Evolutionary conservation across 2,888 invertebrate genomes (phyloP).

Genomic region (Clostera curtula): DNA sequence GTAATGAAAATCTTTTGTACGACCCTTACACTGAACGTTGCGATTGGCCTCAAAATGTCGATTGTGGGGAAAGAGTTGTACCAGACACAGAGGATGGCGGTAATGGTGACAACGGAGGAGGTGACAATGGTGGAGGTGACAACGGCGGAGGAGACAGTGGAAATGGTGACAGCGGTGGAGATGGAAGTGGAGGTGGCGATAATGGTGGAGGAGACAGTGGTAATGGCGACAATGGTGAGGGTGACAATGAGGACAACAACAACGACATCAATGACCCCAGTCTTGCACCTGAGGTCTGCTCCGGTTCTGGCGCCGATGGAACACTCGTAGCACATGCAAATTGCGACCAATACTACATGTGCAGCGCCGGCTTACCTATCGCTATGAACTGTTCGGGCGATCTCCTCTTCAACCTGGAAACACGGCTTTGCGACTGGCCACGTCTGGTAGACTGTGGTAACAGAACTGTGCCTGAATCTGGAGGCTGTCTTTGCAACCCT

Average conservation of each 20-base stretch:
- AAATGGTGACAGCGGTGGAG: slow-evolving; percentile 1
- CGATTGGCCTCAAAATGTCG: slow-evolving; percentile 28
- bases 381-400: slow-evolving; percentile 20
- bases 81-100: slow-evolving; percentile 9
- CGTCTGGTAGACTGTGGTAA: slow-evolving; percentile 32
- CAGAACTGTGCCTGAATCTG: slow-evolving; percentile 16
- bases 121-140: slow-evolving; percentile 4
- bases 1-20: slow-evolving; percentile 17
- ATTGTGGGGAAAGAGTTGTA: slow-evolving; percentile 24
- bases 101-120: slow-evolving; percentile 1
- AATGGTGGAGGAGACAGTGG: slow-evolving; percentile 7
- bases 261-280: slow-evolving; percentile 17
- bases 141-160: slow-evolving; percentile 5
- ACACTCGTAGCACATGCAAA: slow-evolving; percentile 33
- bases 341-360: slow-evolving; percentile 36
- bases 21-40: slow-evolving; percentile 22
- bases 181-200: not conserved
- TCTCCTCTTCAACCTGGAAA: slow-evolving; percentile 29
- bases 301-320: slow-evolving; percentile 22
- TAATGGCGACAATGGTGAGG: slow-evolving; percentile 8
- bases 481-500: slow-evolving; percentile 24
- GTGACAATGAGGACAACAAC: slow-evolving; percentile 3
- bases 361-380: slow-evolving; percentile 26
- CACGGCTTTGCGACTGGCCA: slow-evolving; percentile 32
- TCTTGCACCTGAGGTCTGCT: slow-evolving; percentile 28